Evolutionary conservation across 2,888 invertebrate genomes (phyloP).

Genomic region (Hemaris fuciformis): DNA sequence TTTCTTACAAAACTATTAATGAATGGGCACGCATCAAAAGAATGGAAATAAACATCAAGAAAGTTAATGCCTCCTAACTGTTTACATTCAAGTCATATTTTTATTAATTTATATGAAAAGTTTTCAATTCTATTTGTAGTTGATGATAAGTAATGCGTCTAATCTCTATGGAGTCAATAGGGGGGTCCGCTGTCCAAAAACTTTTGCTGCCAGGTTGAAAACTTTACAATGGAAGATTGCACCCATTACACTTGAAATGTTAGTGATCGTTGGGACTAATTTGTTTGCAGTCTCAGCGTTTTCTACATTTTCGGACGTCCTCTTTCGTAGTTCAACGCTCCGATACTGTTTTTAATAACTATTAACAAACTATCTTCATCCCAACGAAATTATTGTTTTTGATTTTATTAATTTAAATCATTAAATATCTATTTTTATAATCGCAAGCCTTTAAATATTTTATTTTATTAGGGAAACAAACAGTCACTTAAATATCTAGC

Average conservation of each 20-base stretch:
- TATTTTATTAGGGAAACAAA: too few relatives aligned
- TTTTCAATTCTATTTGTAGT: constrained; percentile 10
- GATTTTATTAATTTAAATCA: background rate
- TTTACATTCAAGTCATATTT: constrained; percentile 11
- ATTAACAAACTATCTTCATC: constrained; percentile 47
- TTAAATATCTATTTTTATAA: too few relatives aligned
- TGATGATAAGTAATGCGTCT: constrained; percentile 13
- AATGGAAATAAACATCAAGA: background rate
- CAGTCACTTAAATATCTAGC: too few relatives aligned
- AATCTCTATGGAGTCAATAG: constrained; percentile 1
- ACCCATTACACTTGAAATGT: constrained; percentile 30
- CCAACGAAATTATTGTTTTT: background rate
- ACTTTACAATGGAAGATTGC: constrained; percentile 23
- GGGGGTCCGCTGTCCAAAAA: background rate
- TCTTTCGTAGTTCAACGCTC: constrained; percentile 36
- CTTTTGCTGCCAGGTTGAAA: constrained; percentile 22
- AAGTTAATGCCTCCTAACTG: background rate
- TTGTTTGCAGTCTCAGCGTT: constrained; percentile 39
- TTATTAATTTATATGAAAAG: constrained; percentile 10
- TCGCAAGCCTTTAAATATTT: too few relatives aligned
- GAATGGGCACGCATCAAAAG: background rate
- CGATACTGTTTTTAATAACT: constrained; percentile 38
- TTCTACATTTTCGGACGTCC: constrained; percentile 28
- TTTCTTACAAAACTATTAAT: background rate
- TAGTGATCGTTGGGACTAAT: constrained; percentile 30